Conservation (phyloP, 2,113 vertebrate species). For the Ptilonorhynchus violaceus region DNA sequence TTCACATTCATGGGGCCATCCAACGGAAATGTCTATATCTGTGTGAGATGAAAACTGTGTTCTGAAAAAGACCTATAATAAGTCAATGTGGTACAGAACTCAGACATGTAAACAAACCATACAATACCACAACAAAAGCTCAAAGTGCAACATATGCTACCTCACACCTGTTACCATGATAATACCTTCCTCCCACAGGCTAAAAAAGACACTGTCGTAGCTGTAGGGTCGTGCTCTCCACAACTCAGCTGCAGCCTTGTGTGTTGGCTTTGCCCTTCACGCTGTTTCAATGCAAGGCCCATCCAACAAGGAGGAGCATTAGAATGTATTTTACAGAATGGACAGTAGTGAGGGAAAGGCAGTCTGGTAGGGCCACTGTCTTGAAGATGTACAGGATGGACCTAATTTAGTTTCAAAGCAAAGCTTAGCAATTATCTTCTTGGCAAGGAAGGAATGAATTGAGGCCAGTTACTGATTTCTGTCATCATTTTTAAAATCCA, state of each 20-base stretch:
- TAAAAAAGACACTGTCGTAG: conserved; percentile 31
- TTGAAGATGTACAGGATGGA: neutral
- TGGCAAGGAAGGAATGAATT: neutral
- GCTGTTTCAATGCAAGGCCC: neutral
- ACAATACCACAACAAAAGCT: conserved; percentile 33
- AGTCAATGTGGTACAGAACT: neutral
- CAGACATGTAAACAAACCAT: conserved; percentile 54
- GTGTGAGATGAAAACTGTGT: neutral
- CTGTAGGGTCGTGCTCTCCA: neutral
- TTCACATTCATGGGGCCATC: neutral
- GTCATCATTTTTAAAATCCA: neutral
- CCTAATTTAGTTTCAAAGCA: neutral
- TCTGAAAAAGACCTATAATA: conserved; percentile 10
- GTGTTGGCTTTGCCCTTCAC: neutral
- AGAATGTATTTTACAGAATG: neutral
- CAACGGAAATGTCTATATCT: neutral
- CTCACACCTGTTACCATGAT: conserved; percentile 61
- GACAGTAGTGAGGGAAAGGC: neutral
- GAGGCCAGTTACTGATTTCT: neutral
- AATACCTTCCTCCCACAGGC: conserved; percentile 56
- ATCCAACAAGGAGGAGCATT: neutral
- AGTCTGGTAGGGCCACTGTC: neutral
- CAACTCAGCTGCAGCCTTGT: neutral
- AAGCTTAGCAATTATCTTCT: neutral
- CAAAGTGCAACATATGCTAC: conserved; percentile 27